Base-by-base conservation (phyloP, 2,888 invertebrate species). In the Noctua comes region DNA sequence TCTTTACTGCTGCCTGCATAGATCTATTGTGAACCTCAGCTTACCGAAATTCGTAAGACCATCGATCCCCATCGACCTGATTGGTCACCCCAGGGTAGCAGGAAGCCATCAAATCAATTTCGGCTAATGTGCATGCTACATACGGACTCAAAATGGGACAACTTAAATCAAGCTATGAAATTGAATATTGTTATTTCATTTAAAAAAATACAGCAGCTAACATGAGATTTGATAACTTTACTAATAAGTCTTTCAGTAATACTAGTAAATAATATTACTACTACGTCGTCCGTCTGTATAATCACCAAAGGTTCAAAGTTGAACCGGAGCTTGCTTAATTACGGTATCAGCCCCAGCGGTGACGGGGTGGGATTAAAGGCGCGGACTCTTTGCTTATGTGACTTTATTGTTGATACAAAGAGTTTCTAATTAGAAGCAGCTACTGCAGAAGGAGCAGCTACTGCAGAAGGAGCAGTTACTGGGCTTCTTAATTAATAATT, bases 241-340 rank as follows among this genome's bases (percentile, higher is more conserved):
- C 24, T 11, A n/a, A 57, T 13, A 11, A n/a, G n/a, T 1, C n/a
- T 57, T 54, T 54, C 51, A 24, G 57, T 57, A n/a, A n/a, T n/a
- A 57, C n/a, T 57, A 57, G 2, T n/a, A 51, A 4, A 11, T n/a
- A 57, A n/a, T 4, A 21, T 8, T 21, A 0, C n/a, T 2, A 13
- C 1, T 27, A 59, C 7, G 54, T 62, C 69, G 79, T 18, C 1
- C 7, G 85, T 68, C 48, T 84, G 54, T 5, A 1, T 16, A 16
- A 18, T 24, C 24, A 51, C 24, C 57, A 65, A 64, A 69, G 69
- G 74, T 82, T 84, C 64, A 73, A 82, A 80, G 76, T 82, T 85
- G 75, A 85, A 73, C 77, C 66, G 46, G 48, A 73, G 73, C 59
- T 68, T 66, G 76, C 69, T 87, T 87, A 88, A 85, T 88, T 88